phyloP scores from a whole-genome alignment of 1,140 invertebrate species.

The Idris sp. region DNA sequence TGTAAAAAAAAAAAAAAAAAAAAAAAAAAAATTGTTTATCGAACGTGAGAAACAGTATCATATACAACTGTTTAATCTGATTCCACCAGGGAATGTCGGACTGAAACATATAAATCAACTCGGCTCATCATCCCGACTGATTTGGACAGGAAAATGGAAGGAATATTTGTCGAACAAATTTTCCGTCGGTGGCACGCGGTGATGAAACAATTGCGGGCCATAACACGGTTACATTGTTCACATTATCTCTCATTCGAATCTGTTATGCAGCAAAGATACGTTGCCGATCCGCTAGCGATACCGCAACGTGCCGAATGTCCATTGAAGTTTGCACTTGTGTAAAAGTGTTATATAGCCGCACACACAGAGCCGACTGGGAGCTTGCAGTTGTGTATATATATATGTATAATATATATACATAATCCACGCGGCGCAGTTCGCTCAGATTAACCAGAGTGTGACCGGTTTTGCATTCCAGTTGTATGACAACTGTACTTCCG shows the following conservation, averaged over 20 bases:
- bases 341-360: too few species aligned
- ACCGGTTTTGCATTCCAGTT: constrained; percentile 55
- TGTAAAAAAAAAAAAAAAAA: too few species aligned
- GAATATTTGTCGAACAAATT: constrained; percentile 50
- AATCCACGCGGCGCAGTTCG: constrained; percentile 29
- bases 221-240: constrained; percentile 53
- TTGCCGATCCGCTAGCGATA: constrained; percentile 51
- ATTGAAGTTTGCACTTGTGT: constrained; percentile 37
- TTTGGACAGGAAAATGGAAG: constrained; percentile 16
- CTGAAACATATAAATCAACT: not conserved
- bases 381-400: constrained; percentile 31
- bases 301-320: constrained; percentile 53
- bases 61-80: not conserved
- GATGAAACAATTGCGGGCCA: constrained; percentile 49
- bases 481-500: constrained; percentile 59
- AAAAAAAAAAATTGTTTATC: too few species aligned
- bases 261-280: constrained; percentile 49
- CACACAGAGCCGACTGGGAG: not conserved
- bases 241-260: constrained; percentile 51
- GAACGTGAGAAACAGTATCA: too few species aligned
- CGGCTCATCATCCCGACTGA: not conserved
- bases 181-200: constrained; percentile 14
- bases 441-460: constrained; percentile 56
- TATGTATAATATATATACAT: too few species aligned
- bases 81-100: not conserved